Percentiles rank a stretch among this genome's conserved stretches.
These are phyloP conservation scores for Caerostris extrusa DNA, from an alignment of 1,140 invertebrate species.

Conservation along the genomic window DNA sequence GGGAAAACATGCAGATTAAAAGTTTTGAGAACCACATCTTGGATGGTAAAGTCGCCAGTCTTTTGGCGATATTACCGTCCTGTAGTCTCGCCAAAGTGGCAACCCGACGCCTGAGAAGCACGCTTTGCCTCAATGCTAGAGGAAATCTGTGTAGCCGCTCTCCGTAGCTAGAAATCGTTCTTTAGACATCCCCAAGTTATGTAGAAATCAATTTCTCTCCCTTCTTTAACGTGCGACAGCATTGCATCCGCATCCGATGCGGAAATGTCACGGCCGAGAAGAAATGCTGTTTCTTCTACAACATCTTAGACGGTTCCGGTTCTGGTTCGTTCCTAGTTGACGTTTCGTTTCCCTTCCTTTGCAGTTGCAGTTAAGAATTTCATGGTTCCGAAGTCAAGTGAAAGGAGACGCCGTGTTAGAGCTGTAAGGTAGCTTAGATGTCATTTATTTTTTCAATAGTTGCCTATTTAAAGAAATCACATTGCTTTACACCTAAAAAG, in stretches of 20 bases:
- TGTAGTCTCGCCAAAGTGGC: background rate
- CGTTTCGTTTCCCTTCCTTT: background rate
- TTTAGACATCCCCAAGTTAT: constrained; percentile 48
- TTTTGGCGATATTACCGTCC: background rate
- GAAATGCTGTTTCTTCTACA: background rate
- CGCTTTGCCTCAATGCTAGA: constrained; percentile 30
- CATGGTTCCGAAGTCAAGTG: too few relatives aligned
- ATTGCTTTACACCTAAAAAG: too few relatives aligned
- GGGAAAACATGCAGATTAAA: too few relatives aligned
- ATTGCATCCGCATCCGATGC: constrained; percentile 3
- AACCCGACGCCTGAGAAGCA: constrained; percentile 30
- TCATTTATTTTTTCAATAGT: too few relatives aligned
- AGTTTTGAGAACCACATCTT: background rate
- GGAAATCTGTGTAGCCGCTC: constrained; percentile 35
- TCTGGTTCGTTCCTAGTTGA: background rate
- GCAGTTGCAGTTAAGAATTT: background rate
- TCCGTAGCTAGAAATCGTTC: constrained; percentile 38
- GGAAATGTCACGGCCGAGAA: background rate
- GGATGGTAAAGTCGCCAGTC: background rate
- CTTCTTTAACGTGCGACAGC: background rate
- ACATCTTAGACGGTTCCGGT: background rate
- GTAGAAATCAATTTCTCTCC: constrained; percentile 59
- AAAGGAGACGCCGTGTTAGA: too few relatives aligned
- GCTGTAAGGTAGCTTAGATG: too few relatives aligned
- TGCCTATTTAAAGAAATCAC: too few relatives aligned